These are phyloP conservation scores for Sparus aurata DNA, from an alignment of 2,797 vertebrate species.

Conservation along the genomic window DNA sequence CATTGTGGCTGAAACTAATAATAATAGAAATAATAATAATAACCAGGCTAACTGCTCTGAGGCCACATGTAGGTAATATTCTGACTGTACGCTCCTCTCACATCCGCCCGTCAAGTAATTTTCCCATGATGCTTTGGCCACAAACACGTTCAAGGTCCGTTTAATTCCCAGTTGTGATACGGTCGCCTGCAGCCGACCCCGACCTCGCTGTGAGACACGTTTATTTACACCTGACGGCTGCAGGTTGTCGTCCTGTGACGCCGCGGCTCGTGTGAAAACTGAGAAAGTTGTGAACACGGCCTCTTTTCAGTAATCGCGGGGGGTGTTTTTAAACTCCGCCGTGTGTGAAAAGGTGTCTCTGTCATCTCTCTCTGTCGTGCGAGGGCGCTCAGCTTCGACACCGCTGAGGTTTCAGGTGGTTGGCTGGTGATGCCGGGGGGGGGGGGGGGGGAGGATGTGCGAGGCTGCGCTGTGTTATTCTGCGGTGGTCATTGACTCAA, in stretches of 20 bases:
- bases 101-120: constrained; percentile 55
- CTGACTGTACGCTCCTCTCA: constrained; percentile 36
- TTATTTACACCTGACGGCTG: constrained; percentile 68
- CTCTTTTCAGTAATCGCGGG: constrained; percentile 29
- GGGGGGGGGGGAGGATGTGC: constrained; percentile 33
- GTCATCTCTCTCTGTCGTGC: constrained; percentile 1
- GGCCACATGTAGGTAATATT: constrained; percentile 59
- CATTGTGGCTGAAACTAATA: constrained; percentile 56
- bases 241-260: constrained; percentile 3
- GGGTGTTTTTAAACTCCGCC: constrained; percentile 2
- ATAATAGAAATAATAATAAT: constrained; percentile 60
- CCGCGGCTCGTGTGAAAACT: constrained; percentile 29
- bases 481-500: constrained; percentile 64
- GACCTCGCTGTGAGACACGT: constrained; percentile 73
- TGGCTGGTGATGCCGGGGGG: constrained; percentile 25
- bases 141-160: constrained; percentile 39
- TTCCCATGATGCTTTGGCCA: constrained; percentile 75
- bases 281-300: constrained; percentile 19
- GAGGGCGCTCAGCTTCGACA: constrained; percentile 36
- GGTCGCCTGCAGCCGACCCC: constrained; percentile 60
- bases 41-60: constrained; percentile 43
- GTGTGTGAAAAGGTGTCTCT: constrained; percentile 11
- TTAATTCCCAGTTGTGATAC: constrained; percentile 58
- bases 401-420: constrained; percentile 58
- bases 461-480: constrained; percentile 20